phyloP scores from a whole-genome alignment of 2,888 invertebrate genomes.

The Tryphoninae sp. region DNA sequence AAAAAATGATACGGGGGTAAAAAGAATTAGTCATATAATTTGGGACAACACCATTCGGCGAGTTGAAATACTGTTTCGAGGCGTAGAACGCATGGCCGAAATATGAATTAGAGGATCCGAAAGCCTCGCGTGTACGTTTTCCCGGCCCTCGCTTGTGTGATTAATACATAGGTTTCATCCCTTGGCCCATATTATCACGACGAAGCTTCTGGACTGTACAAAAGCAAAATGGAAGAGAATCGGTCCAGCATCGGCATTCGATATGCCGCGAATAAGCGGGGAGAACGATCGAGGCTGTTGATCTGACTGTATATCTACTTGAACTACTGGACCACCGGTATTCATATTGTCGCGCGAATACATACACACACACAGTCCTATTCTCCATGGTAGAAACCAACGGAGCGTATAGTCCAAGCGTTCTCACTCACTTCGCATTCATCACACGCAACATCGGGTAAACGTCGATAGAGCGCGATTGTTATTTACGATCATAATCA shows the following conservation, averaged over 20 bases:
- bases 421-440: slow-evolving; percentile 65
- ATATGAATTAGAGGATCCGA: slow-evolving; percentile 39
- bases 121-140: slow-evolving; percentile 7
- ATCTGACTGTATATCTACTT: slow-evolving; percentile 17
- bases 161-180: slow-evolving; percentile 40
- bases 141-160: slow-evolving; percentile 31
- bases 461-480: slow-evolving; percentile 73
- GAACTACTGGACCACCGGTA: not conserved
- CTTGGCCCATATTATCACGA: slow-evolving; percentile 30
- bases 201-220: slow-evolving; percentile 40
- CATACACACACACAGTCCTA: not conserved
- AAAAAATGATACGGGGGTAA: too few species aligned
- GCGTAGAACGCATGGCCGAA: not conserved
- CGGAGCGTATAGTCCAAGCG: slow-evolving; percentile 37
- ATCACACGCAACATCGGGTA: slow-evolving; percentile 73
- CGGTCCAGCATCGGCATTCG: slow-evolving; percentile 19
- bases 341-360: not conserved
- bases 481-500: slow-evolving; percentile 77
- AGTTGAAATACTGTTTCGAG: slow-evolving; percentile 2
- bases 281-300: slow-evolving; percentile 30
- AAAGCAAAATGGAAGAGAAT: slow-evolving; percentile 3
- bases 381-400: slow-evolving; percentile 19
- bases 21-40: too few species aligned
- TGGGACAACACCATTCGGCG: not conserved
- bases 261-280: slow-evolving; percentile 28